Evolutionary conservation across 2,797 vertebrate species (phyloP), one percentile per base, ranked within the genome.

Genomic region (Coranthus polyacanthus): DNA sequence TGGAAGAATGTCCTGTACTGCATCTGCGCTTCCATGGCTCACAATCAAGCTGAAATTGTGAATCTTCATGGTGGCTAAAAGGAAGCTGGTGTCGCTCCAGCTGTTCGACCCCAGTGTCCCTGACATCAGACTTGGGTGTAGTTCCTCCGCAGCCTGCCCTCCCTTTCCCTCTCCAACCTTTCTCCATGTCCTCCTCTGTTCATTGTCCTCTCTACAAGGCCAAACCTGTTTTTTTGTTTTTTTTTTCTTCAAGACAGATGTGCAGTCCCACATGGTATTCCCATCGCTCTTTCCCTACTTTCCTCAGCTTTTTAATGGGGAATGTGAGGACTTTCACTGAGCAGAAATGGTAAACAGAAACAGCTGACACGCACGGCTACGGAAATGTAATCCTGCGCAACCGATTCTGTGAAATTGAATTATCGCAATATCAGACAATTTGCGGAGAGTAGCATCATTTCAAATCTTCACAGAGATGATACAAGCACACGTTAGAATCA

Each of bases 161-260:
- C 6, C 5, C 29, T 47, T 45, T 68, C 52, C 56, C 68, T 54
- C 61, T 54, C 29, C 61, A 56, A 41, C 53, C 21, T 57, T 55
- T 44, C 43, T 41, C 36, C 50, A 43, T 37, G 46, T 67, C 66
- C 68, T 51, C 12, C 71, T 74, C 58, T 71, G 66, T 80, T 50
- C 71, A 76, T 83, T 84, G 68, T 88, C 70, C 70, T 69, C 24
- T 42, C 57, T 39, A 75, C 73, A 79, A 73, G 61, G 62, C 51
- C 29, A 64, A 20, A 57, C 24, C 45, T 65, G 58, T 56, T 80
- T 71, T 64, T 55, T 55, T 53, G 22, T 39, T 36, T 20, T 12
- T 53, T 9, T 26, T 16, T 11, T n/a, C 42, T 38, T 58, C 37
- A 12, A 36, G 44, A 76, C 81, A 88, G 83, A 85, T 86, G 79